phyloP scores from a whole-genome alignment of 2,888 invertebrate species.

The Lasioglossum leucozonium region DNA sequence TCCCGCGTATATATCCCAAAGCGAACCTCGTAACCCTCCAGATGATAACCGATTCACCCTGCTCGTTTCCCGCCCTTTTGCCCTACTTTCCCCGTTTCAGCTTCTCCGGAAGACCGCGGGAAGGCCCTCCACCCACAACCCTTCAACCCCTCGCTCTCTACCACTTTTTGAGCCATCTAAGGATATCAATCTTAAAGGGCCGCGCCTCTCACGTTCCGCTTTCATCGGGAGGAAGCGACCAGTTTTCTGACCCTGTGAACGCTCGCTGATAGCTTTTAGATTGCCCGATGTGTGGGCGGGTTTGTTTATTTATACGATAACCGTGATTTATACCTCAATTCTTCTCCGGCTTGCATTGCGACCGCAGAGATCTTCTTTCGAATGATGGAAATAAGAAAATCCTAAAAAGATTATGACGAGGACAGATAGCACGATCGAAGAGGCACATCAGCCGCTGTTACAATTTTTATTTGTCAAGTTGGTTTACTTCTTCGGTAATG shows the following conservation, averaged over 20 bases:
- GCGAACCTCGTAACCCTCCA: conserved; percentile 72
- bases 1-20: conserved; percentile 57
- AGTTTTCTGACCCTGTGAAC: conserved; percentile 1
- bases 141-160: conserved; percentile 51
- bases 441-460: too few relatives aligned
- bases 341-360: neutral
- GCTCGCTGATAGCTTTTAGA: conserved; percentile 7
- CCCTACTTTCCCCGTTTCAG: conserved; percentile 58
- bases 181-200: conserved; percentile 67
- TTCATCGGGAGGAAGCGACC: neutral
- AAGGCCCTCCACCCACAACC: conserved; percentile 43
- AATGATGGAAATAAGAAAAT: neutral
- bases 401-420: neutral
- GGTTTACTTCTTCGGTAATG: neutral
- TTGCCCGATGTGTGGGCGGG: neutral
- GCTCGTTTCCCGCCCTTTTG: conserved; percentile 67
- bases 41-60: conserved; percentile 80
- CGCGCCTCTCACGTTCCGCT: conserved; percentile 10
- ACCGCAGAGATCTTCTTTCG: neutral
- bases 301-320: conserved; percentile 17
- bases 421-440: neutral
- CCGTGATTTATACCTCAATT: neutral
- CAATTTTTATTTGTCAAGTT: neutral
- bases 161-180: conserved; percentile 48
- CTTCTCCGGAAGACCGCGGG: conserved; percentile 17